Conservation (phyloP, 1,140 invertebrate species). For the Drosophila neocordata region DNA sequence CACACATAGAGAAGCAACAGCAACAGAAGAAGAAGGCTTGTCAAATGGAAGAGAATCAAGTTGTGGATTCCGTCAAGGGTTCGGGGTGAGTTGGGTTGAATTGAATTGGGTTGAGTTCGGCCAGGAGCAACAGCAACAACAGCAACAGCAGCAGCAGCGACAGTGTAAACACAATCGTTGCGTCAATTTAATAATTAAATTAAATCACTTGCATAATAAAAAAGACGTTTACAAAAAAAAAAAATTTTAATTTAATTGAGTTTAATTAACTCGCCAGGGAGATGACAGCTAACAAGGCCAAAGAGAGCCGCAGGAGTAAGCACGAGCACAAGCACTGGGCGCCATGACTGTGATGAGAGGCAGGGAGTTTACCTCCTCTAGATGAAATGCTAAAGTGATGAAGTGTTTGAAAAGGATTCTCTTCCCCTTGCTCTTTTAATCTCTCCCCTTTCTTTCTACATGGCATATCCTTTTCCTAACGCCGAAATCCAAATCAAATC, state of each 20-base stretch:
- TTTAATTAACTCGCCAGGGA: constrained; percentile 82
- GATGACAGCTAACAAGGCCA: constrained; percentile 70
- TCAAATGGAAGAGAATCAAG: too few relatives aligned
- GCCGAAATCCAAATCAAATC: too few relatives aligned
- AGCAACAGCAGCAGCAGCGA: neutral
- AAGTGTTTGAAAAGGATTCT: too few relatives aligned
- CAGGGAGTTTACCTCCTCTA: too few relatives aligned
- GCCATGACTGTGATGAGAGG: neutral
- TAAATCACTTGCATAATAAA: constrained; percentile 81
- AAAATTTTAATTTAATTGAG: constrained; percentile 80
- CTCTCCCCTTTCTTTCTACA: too few relatives aligned
- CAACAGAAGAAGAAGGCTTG: neutral
- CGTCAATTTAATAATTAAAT: constrained; percentile 80
- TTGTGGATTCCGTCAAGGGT: too few relatives aligned
- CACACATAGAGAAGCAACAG: neutral
- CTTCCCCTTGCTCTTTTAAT: too few relatives aligned
- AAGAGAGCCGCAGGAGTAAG: neutral
- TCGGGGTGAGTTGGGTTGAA: too few relatives aligned
- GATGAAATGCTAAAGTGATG: too few relatives aligned
- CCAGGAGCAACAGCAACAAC: neutral
- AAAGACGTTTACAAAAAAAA: constrained; percentile 72
- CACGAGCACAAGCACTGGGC: neutral
- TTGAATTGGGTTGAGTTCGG: neutral
- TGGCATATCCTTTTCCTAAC: too few relatives aligned
- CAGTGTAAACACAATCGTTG: constrained; percentile 64